Evolutionary conservation across 2,888 invertebrate species (phyloP).

Genomic region (Hedya salicella): DNA sequence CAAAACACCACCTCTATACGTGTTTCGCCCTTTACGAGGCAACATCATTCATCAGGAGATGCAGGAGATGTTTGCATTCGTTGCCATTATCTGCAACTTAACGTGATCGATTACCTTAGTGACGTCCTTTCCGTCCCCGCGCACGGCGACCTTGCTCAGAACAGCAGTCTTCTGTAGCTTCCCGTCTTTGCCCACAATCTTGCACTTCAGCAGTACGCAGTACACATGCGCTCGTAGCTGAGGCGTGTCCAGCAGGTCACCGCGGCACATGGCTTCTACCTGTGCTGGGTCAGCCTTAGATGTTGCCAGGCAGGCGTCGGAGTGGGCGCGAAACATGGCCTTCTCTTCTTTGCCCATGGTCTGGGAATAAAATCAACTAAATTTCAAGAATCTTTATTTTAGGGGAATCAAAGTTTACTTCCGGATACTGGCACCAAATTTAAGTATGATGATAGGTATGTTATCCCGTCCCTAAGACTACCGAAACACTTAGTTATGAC

Average conservation of each 20-base stretch:
- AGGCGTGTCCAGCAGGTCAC: constrained; percentile 55
- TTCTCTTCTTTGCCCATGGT: constrained; percentile 70
- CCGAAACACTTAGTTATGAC: too few relatives aligned
- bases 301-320: constrained; percentile 64
- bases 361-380: constrained; percentile 51
- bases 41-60: too few relatives aligned
- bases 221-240: constrained; percentile 69
- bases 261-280: constrained; percentile 64
- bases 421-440: too few relatives aligned
- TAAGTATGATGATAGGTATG: too few relatives aligned
- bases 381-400: too few relatives aligned
- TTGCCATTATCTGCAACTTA: too few relatives aligned
- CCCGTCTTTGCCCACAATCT: constrained; percentile 76
- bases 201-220: constrained; percentile 76
- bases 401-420: too few relatives aligned
- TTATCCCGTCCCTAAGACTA: too few relatives aligned
- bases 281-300: constrained; percentile 55
- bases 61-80: too few relatives aligned
- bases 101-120: constrained; percentile 60
- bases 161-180: constrained; percentile 73
- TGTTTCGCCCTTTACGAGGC: too few relatives aligned
- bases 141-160: constrained; percentile 61
- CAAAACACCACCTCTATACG: too few relatives aligned
- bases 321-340: constrained; percentile 77
- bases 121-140: constrained; percentile 61